phyloP scores from a whole-genome alignment of 2,113 vertebrate species.

The Leucosticte australis region DNA sequence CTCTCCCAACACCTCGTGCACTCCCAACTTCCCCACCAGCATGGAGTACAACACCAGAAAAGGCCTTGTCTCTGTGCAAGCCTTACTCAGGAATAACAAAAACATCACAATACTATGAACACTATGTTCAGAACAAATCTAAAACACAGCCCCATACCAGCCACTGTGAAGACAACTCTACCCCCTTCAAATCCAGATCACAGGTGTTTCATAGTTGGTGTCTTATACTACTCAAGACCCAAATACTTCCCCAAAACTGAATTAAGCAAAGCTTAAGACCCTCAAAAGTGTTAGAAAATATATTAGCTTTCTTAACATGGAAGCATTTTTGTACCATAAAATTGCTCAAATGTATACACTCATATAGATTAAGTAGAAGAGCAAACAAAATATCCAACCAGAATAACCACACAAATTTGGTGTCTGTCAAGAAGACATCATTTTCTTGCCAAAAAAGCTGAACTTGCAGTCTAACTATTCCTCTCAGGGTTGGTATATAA shows the following conservation, averaged over 20 bases:
- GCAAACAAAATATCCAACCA: background rate
- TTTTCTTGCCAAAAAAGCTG: slow-evolving; percentile 37
- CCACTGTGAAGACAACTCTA: background rate
- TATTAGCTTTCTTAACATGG: background rate
- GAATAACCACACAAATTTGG: background rate
- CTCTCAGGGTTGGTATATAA: slow-evolving; percentile 12
- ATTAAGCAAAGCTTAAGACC: background rate
- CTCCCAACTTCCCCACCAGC: background rate
- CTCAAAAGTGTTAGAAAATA: background rate
- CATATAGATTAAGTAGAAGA: background rate
- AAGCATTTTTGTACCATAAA: background rate
- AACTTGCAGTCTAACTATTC: slow-evolving; percentile 17
- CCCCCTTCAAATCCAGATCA: background rate
- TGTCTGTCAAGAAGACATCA: background rate
- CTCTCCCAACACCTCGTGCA: background rate
- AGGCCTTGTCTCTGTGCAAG: background rate
- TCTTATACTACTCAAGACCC: background rate
- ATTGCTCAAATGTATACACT: background rate
- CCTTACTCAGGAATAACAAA: background rate
- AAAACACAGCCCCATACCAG: background rate
- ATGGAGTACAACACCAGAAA: background rate
- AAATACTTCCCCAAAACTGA: background rate
- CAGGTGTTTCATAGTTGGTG: background rate
- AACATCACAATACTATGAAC: background rate
- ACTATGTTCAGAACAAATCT: background rate